These are phyloP conservation scores for Drosophila eohydei DNA, from an alignment of 2,888 invertebrate genomes.

Conservation along the genomic window DNA sequence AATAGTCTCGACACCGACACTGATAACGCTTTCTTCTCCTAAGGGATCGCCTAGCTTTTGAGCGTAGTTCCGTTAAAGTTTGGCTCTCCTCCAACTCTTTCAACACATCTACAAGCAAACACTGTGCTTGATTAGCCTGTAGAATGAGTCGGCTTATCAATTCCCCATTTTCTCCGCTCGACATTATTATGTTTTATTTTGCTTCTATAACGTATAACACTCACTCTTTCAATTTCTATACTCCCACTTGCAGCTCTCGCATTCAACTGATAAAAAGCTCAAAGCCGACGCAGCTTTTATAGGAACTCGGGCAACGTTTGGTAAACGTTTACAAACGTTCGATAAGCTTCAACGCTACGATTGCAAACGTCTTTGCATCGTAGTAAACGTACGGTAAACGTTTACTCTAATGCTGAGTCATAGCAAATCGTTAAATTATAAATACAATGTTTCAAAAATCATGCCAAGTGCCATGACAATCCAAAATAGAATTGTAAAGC, in stretches of 20 bases:
- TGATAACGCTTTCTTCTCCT: too few species aligned
- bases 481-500: conserved; percentile 26
- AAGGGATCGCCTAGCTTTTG: not conserved
- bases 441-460: conserved; percentile 49
- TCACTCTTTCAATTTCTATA: not conserved
- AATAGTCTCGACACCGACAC: not conserved
- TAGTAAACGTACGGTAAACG: conserved; percentile 23
- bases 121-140: conserved; percentile 25
- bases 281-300: conserved; percentile 39
- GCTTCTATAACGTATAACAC: not conserved
- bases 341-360: conserved; percentile 4
- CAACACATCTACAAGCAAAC: conserved; percentile 20
- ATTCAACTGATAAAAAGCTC: conserved; percentile 33
- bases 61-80: too few species aligned
- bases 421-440: conserved; percentile 22
- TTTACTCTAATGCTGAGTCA: conserved; percentile 40
- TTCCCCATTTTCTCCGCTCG: not conserved
- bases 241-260: conserved; percentile 14
- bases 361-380: conserved; percentile 18
- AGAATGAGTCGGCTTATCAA: conserved; percentile 25
- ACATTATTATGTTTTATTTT: conserved; percentile 21
- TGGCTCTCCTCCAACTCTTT: conserved; percentile 14
- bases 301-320: conserved; percentile 8
- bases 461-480: conserved; percentile 47
- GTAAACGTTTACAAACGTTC: conserved; percentile 38